Conservation (phyloP, 2,888 invertebrate species). For the Parthenolecanium corni region DNA sequence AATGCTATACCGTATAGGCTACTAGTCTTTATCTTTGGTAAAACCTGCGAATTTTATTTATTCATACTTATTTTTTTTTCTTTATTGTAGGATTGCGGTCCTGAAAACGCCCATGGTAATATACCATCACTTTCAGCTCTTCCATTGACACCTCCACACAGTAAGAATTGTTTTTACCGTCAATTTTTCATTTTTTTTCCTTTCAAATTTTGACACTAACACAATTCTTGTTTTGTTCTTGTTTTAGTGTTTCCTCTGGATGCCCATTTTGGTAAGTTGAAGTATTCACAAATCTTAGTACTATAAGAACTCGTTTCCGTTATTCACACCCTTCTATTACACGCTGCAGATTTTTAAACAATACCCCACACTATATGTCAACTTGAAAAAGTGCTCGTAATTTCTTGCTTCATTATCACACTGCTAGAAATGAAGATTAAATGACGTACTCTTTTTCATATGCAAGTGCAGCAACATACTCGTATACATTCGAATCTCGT, state of each 20-base stretch:
- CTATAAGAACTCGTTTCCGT: not conserved
- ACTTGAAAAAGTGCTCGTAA: too few relatives aligned
- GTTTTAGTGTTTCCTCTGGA: slow-evolving; percentile 38
- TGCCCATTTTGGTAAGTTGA: slow-evolving; percentile 35
- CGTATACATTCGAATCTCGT: too few relatives aligned
- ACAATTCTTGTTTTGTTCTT: slow-evolving; percentile 27
- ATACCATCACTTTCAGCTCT: slow-evolving; percentile 62
- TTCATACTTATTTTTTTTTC: slow-evolving; percentile 13
- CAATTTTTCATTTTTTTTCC: not conserved
- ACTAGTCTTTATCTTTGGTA: too few relatives aligned
- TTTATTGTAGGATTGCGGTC: slow-evolving; percentile 38
- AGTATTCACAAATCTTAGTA: not conserved
- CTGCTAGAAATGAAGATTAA: too few relatives aligned
- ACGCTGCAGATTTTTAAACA: not conserved
- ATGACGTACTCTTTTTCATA: too few relatives aligned
- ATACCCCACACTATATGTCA: too few relatives aligned
- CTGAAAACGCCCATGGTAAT: slow-evolving; percentile 40
- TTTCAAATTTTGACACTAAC: not conserved
- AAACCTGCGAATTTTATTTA: too few relatives aligned
- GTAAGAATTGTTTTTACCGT: slow-evolving; percentile 35
- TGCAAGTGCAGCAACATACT: too few relatives aligned
- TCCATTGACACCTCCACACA: slow-evolving; percentile 68
- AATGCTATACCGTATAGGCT: too few relatives aligned
- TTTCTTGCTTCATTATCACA: too few relatives aligned
- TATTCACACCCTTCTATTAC: not conserved